phyloP scores from a whole-genome alignment of 53 echinoderm and acorn worm species.

The Astropecten irregularis region DNA sequence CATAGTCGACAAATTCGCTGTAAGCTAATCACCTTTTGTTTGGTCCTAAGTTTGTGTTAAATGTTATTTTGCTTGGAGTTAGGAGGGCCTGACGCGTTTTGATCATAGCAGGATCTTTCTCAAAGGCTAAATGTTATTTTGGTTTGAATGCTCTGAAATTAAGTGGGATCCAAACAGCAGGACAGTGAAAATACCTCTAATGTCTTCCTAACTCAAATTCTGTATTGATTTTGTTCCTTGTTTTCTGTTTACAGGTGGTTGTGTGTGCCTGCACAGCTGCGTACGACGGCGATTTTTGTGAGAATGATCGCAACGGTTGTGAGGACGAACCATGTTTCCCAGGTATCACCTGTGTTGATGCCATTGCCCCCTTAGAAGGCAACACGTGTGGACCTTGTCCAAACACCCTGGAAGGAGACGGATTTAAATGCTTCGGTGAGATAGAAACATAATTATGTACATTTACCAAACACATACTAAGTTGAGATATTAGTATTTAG shows the following conservation, averaged over 20 bases:
- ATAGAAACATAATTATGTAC: background rate
- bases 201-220: no score
- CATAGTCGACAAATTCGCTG: conserved; percentile 74
- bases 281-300: conserved; percentile 77
- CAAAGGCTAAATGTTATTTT: no score
- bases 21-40: conserved; percentile 46
- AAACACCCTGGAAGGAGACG: conserved; percentile 71
- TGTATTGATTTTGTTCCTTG: background rate
- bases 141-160: no score
- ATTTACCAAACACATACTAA: no score
- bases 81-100: no score
- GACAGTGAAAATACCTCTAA: no score
- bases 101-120: no score
- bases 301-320: conserved; percentile 78
- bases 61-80: no score
- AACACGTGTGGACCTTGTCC: conserved; percentile 81
- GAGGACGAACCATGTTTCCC: conserved; percentile 77
- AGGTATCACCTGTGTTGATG: conserved; percentile 78
- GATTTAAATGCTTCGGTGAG: conserved; percentile 91
- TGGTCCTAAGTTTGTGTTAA: no score
- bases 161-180: no score
- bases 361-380: conserved; percentile 53
- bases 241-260: conserved; percentile 54
- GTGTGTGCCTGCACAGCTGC: conserved; percentile 68
- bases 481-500: background rate